Percentiles rank a stretch among this genome's conserved stretches.
phyloP scores from a whole-genome alignment of 2,797 vertebrate species.

The Borostomias antarcticus region DNA sequence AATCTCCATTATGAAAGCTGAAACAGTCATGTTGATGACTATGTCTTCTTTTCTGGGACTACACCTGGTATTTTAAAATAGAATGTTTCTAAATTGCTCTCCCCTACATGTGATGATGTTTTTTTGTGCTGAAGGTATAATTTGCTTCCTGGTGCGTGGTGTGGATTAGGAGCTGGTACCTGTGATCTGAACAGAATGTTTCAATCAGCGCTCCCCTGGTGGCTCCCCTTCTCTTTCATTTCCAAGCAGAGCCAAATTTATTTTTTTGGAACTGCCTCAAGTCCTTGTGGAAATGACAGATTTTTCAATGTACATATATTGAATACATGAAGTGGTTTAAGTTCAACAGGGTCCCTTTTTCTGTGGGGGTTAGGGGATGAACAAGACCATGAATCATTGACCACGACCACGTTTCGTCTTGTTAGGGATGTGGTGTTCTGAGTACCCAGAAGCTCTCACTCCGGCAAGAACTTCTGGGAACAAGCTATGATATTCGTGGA shows the following conservation, averaged over 20 bases:
- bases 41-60: neutral
- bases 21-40: neutral
- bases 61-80: neutral
- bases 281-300: slow-evolving; percentile 65
- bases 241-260: slow-evolving; percentile 60
- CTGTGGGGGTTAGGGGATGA: slow-evolving; percentile 4
- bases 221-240: slow-evolving; percentile 59
- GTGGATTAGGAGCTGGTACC: slow-evolving; percentile 67
- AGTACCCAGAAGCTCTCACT: no score
- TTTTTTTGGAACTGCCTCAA: slow-evolving; percentile 55
- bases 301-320: slow-evolving; percentile 66
- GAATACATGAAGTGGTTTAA: slow-evolving; percentile 58
- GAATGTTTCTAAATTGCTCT: slow-evolving; percentile 2
- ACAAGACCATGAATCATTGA: neutral
- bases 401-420: neutral
- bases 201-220: slow-evolving; percentile 67
- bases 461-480: no score
- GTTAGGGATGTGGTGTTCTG: neutral
- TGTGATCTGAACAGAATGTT: slow-evolving; percentile 67
- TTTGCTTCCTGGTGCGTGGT: slow-evolving; percentile 42
- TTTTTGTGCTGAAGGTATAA: slow-evolving; percentile 40
- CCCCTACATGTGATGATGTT: slow-evolving; percentile 27
- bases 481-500: no score
- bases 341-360: slow-evolving; percentile 27
- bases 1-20: neutral